phyloP scores from a whole-genome alignment of 2,888 invertebrate species.

The Loripinus fragilis region DNA sequence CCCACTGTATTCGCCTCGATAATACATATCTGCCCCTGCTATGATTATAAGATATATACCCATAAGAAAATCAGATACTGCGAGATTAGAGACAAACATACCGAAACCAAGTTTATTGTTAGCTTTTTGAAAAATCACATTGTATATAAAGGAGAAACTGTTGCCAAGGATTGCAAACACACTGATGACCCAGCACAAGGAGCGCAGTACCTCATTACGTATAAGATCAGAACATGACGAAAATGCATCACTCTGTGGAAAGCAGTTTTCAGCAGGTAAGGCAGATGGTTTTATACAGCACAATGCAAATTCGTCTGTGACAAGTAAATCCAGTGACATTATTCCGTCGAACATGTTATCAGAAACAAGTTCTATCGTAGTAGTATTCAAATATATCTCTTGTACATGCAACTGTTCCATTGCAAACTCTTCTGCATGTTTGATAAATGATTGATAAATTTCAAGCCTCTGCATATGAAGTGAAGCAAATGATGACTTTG shows the following conservation, averaged over 20 bases:
- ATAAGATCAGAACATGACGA: too few species aligned
- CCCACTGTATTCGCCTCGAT: background rate
- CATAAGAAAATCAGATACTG: background rate
- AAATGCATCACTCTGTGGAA: background rate
- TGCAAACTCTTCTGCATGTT: background rate
- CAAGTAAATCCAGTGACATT: too few species aligned
- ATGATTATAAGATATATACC: background rate
- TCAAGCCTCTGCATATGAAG: background rate
- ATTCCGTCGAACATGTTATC: background rate
- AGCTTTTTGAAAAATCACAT: background rate
- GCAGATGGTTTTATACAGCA: background rate
- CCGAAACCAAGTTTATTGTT: background rate
- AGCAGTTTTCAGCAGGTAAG: background rate
- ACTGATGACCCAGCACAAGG: background rate
- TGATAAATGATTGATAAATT: background rate
- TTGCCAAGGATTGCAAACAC: background rate
- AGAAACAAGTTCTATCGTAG: background rate
- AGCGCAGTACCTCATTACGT: background rate
- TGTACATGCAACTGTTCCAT: background rate
- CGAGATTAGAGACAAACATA: too few species aligned
- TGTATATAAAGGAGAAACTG: too few species aligned
- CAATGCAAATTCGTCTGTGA: background rate
- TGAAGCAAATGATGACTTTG: background rate
- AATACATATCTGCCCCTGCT: background rate
- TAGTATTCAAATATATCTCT: background rate